Evolutionary conservation across 2,113 vertebrate genomes (phyloP).

Genomic region (Tylochromis polylepis): DNA sequence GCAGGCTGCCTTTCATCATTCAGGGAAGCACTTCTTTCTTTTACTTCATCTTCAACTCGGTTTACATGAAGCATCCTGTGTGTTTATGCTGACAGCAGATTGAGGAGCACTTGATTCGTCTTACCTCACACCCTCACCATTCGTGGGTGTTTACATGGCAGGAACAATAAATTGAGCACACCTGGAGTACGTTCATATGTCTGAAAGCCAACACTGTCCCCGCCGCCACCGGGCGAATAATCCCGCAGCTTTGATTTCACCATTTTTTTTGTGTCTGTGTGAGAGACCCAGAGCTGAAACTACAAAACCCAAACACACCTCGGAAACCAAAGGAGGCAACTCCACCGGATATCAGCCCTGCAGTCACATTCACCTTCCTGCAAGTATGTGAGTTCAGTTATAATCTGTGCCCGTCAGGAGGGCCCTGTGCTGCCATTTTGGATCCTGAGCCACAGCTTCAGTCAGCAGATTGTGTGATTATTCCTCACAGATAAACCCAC

Average conservation of each 20-base stretch:
- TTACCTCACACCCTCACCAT: neutral
- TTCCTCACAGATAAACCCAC: neutral
- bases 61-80: neutral
- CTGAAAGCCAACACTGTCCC: neutral
- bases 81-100: neutral
- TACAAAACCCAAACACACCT: neutral
- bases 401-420: neutral
- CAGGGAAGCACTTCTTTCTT: neutral
- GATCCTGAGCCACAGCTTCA: neutral
- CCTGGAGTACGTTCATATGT: neutral
- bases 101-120: neutral
- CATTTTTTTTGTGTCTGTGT: neutral
- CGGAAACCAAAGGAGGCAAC: neutral
- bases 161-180: neutral
- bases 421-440: neutral
- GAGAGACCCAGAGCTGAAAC: neutral
- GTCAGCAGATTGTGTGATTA: neutral
- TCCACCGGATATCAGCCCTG: neutral
- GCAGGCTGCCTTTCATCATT: neutral
- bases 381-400: neutral
- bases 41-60: slow-evolving; percentile 4
- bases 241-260: slow-evolving; percentile 21
- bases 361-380: neutral
- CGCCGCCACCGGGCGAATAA: neutral
- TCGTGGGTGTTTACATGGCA: neutral